A percentile compares a stretch with the other conserved stretches of the same genome.
These are phyloP conservation scores for Polyploca ridens DNA, from an alignment of 2,888 invertebrate species.

Conservation along the genomic window DNA sequence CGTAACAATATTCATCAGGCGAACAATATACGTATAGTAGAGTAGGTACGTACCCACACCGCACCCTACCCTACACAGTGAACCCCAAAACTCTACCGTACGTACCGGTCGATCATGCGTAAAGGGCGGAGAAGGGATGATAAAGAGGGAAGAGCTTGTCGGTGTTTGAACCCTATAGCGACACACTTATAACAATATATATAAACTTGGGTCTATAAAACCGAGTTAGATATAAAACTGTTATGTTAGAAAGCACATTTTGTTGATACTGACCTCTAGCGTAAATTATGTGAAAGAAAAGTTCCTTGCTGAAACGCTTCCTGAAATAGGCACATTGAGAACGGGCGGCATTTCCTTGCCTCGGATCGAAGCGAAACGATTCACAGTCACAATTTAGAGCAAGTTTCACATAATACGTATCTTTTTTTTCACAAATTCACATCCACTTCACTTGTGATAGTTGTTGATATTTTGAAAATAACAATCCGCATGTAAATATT, in stretches of 20 bases:
- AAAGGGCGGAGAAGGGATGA: constrained; percentile 84
- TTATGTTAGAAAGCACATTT: constrained; percentile 20
- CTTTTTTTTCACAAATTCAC: constrained; percentile 50
- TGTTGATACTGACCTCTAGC: constrained; percentile 80
- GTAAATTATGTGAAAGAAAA: constrained; percentile 78
- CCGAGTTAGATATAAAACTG: constrained; percentile 28
- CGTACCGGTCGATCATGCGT: constrained; percentile 82
- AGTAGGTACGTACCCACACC: constrained; percentile 36
- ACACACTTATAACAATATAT: constrained; percentile 44
- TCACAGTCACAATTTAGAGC: constrained; percentile 58
- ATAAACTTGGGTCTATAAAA: constrained; percentile 22
- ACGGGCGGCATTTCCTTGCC: constrained; percentile 75
- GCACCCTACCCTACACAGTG: constrained; percentile 73
- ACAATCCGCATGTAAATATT: constrained; percentile 75
- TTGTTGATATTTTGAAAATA: constrained; percentile 66
- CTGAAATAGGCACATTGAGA: constrained; percentile 77
- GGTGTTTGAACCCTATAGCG: constrained; percentile 75
- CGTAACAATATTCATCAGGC: constrained; percentile 21
- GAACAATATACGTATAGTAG: constrained; percentile 32
- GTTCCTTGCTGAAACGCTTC: constrained; percentile 80
- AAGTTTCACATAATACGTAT: constrained; percentile 63
- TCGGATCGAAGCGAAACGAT: constrained; percentile 77
- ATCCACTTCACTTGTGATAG: constrained; percentile 53
- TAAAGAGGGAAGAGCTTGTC: constrained; percentile 78
- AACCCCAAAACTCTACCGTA: constrained; percentile 75